A percentile compares a stretch with the other conserved stretches of the same genome.
Evolutionary conservation across 1,140 invertebrate genomes (phyloP).

Genomic region (Drosophila watanabei): DNA sequence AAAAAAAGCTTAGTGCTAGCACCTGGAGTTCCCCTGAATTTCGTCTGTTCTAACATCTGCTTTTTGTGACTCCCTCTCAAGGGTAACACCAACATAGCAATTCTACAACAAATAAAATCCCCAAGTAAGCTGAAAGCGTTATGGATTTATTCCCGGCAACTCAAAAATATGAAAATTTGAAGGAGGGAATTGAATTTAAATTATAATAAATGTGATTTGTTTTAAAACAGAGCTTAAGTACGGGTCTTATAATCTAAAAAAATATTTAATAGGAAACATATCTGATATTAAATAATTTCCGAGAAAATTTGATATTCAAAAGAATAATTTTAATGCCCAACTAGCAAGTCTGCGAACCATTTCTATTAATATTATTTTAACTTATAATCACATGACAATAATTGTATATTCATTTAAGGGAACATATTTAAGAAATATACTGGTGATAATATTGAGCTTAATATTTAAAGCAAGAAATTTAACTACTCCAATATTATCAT

Average conservation of each 20-base stretch:
- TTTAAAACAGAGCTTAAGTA: too few relatives aligned
- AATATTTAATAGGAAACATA: too few relatives aligned
- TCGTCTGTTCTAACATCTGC: constrained; percentile 11
- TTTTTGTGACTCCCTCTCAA: not conserved
- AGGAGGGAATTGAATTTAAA: not conserved
- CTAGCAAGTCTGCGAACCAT: not conserved
- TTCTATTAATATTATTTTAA: not conserved
- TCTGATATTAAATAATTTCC: too few relatives aligned
- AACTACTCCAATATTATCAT: not conserved
- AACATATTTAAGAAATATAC: not conserved
- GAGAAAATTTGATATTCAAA: not conserved
- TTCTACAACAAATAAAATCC: not conserved
- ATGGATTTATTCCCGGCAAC: not conserved
- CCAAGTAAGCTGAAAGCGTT: not conserved
- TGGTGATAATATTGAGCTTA: not conserved
- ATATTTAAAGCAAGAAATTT: not conserved
- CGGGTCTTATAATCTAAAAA: not conserved
- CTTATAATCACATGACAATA: not conserved
- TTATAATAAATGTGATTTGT: not conserved
- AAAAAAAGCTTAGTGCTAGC: not conserved
- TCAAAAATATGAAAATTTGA: not conserved
- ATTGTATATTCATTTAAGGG: not conserved
- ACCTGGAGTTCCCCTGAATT: constrained; percentile 33
- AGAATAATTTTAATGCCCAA: not conserved
- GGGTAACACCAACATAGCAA: not conserved